Evolutionary conservation across 2,888 invertebrate species (phyloP).

Genomic region (Aphodius sticticus): DNA sequence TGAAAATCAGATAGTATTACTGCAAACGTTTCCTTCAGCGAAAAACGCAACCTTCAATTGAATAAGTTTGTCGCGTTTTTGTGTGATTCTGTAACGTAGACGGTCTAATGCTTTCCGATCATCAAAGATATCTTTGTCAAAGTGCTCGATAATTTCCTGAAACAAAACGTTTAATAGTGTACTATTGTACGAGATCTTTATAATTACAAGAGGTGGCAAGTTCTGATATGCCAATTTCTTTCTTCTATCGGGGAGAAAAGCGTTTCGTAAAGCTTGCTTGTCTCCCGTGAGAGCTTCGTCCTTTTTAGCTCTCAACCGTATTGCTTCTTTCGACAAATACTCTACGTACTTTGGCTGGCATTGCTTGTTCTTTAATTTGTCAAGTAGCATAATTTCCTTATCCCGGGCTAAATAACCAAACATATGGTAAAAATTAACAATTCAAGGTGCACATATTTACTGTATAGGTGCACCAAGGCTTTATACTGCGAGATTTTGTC

Average conservation of each 20-base stretch:
- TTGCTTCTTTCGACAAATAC: slow-evolving; percentile 64
- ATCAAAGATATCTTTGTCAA: slow-evolving; percentile 70
- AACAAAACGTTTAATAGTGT: slow-evolving; percentile 40
- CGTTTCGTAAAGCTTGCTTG: slow-evolving; percentile 66
- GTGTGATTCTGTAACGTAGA: slow-evolving; percentile 67
- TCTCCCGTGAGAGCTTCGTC: slow-evolving; percentile 68
- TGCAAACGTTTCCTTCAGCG: background rate
- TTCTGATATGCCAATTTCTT: slow-evolving; percentile 67
- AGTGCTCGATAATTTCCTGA: slow-evolving; percentile 67
- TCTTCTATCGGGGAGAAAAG: slow-evolving; percentile 66
- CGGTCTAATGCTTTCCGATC: slow-evolving; percentile 70
- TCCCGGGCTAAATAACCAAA: slow-evolving; percentile 63
- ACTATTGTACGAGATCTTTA: background rate
- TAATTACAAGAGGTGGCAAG: slow-evolving; percentile 55
- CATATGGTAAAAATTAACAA: slow-evolving; percentile 8
- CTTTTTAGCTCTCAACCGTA: slow-evolving; percentile 54
- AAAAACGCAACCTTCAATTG: slow-evolving; percentile 63
- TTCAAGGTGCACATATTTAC: slow-evolving; percentile 54
- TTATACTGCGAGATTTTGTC: slow-evolving; percentile 74
- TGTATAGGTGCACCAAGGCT: slow-evolving; percentile 70
- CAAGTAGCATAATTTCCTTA: slow-evolving; percentile 67
- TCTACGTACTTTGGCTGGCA: slow-evolving; percentile 42
- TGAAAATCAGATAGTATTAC: slow-evolving; percentile 46
- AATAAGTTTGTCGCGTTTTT: slow-evolving; percentile 67
- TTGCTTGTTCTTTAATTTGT: slow-evolving; percentile 55